Conservation (phyloP, 2,113 vertebrate species). For the Apaloderma vittatum region DNA sequence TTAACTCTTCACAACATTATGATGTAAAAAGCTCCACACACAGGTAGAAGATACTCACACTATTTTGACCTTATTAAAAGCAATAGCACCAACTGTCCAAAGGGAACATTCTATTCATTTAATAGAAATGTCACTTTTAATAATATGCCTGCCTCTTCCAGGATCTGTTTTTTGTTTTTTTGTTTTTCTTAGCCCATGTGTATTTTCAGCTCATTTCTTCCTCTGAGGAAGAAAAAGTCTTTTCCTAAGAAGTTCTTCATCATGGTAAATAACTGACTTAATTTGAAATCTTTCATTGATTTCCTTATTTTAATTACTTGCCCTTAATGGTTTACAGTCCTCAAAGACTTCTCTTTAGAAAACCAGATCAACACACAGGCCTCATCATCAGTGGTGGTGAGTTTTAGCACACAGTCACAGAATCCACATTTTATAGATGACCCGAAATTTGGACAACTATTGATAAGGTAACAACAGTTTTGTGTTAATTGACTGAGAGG, state of each 20-base stretch:
- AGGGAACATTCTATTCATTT: not conserved
- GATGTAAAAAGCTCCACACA: not conserved
- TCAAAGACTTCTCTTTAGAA: not conserved
- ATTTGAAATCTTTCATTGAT: not conserved
- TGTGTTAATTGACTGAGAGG: not conserved
- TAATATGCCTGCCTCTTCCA: not conserved
- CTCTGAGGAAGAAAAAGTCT: not conserved
- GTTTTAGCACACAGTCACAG: not conserved
- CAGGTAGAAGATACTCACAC: not conserved
- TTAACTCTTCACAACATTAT: not conserved
- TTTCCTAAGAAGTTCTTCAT: not conserved
- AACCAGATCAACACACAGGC: not conserved
- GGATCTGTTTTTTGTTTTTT: not conserved
- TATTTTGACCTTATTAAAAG: not conserved
- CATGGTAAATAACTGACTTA: not conserved
- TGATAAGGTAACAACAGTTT: not conserved
- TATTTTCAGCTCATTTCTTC: not conserved
- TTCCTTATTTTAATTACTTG: not conserved
- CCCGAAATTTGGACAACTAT: not conserved
- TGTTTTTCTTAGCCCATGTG: not conserved
- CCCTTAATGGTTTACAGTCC: not conserved
- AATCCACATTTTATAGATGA: not conserved
- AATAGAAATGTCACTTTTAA: not conserved
- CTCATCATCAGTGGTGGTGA: accelerated
- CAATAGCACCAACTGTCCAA: not conserved